Evolutionary conservation across 2,888 invertebrate genomes (phyloP), one percentile per base, ranked within the genome.

Genomic region (Tholera decimalis): DNA sequence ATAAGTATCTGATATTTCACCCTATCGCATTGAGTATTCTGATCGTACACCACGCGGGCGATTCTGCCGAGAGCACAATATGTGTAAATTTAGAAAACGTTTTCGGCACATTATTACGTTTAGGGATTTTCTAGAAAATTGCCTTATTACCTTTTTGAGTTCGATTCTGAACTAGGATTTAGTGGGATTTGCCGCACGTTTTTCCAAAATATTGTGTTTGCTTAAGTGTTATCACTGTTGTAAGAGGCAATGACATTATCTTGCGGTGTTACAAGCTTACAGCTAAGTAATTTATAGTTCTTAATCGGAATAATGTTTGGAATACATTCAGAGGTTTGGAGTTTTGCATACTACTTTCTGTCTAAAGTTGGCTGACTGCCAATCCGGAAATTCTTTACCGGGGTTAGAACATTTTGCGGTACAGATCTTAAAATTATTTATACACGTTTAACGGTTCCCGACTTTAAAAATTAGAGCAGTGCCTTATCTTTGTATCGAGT

Each of bases 21-120:
- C 89, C 87, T 83, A 85, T 85, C 89, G 82, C 86, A 92, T 93
- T 93, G 88, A 78, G 93, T 93, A 95, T 95, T 94, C 94, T 74
- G 91, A 88, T 87, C 92, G 90, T 91, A 89, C 89, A 85, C 93
- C 86, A 88, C 88, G 88, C 88, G 87, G 89, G 88, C 91, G 92
- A 91, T 92, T 93, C 92, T 81, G 89, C 91, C 87, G 86, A 89
- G 89, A 92, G 88, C 91, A 94, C 94, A 94, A 93, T 94, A 92
- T 94, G 94, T 94, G 94, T 93, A 94, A 94, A 94, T 94, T 94
- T 93, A 92, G 91, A 92, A 91, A 94, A 91, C 94, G 93, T 92
- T 94, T 93, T 93, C 92, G 93, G 92, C 92, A 92, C 93, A 94
- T 94, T 94, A 94, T 94, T 94, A 94, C 94, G 90, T 94, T 92